phyloP scores from a whole-genome alignment of 2,797 vertebrate genomes.

The Gastrophryne carolinensis region DNA sequence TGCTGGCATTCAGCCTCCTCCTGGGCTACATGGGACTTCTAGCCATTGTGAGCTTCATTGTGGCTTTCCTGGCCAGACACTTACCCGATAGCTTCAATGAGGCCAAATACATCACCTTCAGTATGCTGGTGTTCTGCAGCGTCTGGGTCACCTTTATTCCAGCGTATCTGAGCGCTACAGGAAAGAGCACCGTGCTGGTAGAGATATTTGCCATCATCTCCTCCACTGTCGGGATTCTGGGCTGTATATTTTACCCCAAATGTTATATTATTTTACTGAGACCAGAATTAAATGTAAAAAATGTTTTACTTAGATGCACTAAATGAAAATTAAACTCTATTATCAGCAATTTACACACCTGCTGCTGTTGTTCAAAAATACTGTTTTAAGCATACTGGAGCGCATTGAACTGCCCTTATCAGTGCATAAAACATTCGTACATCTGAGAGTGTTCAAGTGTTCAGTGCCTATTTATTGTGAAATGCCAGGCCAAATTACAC shows the following conservation, averaged over 20 bases:
- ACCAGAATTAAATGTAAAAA: constrained; percentile 28
- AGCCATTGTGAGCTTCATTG: background rate
- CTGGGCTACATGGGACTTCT: constrained; percentile 18
- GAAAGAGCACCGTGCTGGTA: constrained; percentile 3
- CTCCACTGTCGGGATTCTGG: constrained; percentile 13
- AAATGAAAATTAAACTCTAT: background rate
- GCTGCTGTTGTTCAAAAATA: too few species aligned
- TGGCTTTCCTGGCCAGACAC: constrained; percentile 12
- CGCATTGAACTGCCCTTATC: too few species aligned
- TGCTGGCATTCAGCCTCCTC: background rate
- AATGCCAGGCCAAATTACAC: too few species aligned
- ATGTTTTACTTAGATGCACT: background rate
- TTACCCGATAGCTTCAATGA: constrained; percentile 26
- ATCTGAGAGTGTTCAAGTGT: too few species aligned
- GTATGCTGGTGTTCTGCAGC: constrained; percentile 23
- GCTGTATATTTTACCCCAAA: constrained; percentile 37
- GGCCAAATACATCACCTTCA: constrained; percentile 13
- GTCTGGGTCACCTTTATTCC: constrained; percentile 22
- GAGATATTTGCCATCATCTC: constrained; percentile 14
- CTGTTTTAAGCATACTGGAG: too few species aligned
- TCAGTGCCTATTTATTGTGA: too few species aligned
- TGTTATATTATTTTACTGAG: constrained; percentile 38
- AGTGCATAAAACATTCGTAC: too few species aligned
- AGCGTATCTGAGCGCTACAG: constrained; percentile 12
- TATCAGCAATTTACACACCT: too few species aligned